These are phyloP conservation scores for Mormyrops boulengeri DNA, from an alignment of 2,797 vertebrate genomes.

Conservation along the genomic window DNA sequence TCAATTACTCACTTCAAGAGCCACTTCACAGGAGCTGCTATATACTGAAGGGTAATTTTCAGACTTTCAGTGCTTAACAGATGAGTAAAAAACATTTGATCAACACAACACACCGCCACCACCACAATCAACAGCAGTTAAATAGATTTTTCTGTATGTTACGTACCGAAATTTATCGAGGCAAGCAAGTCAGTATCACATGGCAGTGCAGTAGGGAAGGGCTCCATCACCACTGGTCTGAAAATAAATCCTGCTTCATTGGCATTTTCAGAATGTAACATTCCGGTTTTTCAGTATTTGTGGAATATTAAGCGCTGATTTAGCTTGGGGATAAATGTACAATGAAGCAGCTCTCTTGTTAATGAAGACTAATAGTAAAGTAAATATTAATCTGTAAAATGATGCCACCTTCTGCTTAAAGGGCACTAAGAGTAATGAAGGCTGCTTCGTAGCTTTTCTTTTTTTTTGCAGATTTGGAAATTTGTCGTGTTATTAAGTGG, in stretches of 20 bases:
- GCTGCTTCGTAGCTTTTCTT: neutral
- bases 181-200: neutral
- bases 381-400: neutral
- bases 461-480: neutral
- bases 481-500: neutral
- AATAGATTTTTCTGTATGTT: neutral
- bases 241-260: neutral
- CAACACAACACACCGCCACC: neutral
- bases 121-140: neutral
- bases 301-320: neutral
- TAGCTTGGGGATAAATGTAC: neutral
- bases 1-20: neutral
- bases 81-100: neutral
- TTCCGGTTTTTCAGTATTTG: neutral
- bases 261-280: neutral
- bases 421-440: neutral
- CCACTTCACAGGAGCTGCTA: neutral
- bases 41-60: neutral
- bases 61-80: neutral
- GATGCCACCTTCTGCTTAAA: neutral
- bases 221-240: neutral
- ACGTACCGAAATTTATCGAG: neutral
- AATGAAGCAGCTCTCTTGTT: neutral
- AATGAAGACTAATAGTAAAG: neutral
- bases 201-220: neutral